phyloP scores from a whole-genome alignment of 2,888 invertebrate species.

The Drosophila mimetica region DNA sequence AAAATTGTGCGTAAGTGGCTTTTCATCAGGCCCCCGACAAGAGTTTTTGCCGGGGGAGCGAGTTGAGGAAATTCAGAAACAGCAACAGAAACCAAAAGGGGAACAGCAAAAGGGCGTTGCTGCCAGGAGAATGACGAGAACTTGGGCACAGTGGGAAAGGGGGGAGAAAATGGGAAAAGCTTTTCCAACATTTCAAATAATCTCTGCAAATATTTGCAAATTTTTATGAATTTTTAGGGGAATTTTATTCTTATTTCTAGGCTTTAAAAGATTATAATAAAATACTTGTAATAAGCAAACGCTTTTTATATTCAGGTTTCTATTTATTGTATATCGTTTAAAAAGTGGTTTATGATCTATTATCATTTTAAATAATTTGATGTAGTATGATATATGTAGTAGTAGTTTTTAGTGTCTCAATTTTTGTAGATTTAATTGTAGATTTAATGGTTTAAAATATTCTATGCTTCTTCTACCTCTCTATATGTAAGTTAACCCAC shows the following conservation, averaged over 20 bases:
- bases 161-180: neutral
- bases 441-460: no score
- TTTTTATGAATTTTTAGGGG: neutral
- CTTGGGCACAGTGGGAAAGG: constrained; percentile 23
- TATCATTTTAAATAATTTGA: no score
- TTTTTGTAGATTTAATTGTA: no score
- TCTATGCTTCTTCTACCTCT: no score
- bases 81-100: constrained; percentile 41
- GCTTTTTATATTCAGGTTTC: no score
- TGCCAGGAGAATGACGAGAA: constrained; percentile 13
- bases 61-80: constrained; percentile 21
- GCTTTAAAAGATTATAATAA: neutral
- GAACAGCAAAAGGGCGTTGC: constrained; percentile 59
- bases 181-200: neutral
- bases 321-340: no score
- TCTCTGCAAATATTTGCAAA: constrained; percentile 9
- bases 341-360: no score
- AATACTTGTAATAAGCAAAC: no score
- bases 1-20: constrained; percentile 73
- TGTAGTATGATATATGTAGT: no score
- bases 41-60: neutral
- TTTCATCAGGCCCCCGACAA: constrained; percentile 51
- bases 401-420: no score
- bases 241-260: neutral
- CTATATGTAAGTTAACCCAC: constrained; percentile 2